Evolutionary conservation across 2,797 vertebrate species (phyloP), one percentile per base, ranked within the genome.

Genomic region (Clarias laeviceps): DNA sequence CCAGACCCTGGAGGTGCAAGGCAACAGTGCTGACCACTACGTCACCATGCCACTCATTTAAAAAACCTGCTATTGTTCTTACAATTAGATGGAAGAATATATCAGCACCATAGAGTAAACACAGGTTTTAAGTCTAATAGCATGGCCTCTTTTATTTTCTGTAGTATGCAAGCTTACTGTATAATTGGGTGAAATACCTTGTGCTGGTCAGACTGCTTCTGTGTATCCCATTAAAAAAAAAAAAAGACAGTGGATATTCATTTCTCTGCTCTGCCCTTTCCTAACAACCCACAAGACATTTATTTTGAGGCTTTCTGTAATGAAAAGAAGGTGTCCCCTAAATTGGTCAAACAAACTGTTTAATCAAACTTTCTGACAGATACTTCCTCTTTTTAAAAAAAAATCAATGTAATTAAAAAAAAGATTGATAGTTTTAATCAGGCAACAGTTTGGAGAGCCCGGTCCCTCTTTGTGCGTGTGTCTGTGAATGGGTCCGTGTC

Each of bases 301-400:
- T 24, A 9, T 76, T 76, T 74, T 64, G 79, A 85, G 56, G 29
- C n/a, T n/a, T 45, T 73, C 17, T 66, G 40, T 84, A 89, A 89
- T 86, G 78, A 84, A 86, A 85, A 84, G 37, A 56, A 84, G 73
- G 85, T 64, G 29, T 86, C 37, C 57, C 54, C 86, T 88, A 83
- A 87, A 87, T 87, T 86, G 83, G 68, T 73, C 73, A 82, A 85
- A 88, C 86, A 88, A 86, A 88, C 85, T 85, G 73, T 83, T 89
- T 85, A 84, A 89, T 90, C 87, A 89, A 87, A 82, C 82, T 83
- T 81, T 82, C 56, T 65, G 54, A 62, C 27, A 64, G 80, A 88
- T 76, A 56, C 81, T 82, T 74, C 57, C 68, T 65, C 27, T 74
- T n/a, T 68, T n/a, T 62, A 62, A 66, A 84, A 79, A 70, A 57